phyloP scores from a whole-genome alignment of 2,888 invertebrate species.

The Lagria hirta region DNA sequence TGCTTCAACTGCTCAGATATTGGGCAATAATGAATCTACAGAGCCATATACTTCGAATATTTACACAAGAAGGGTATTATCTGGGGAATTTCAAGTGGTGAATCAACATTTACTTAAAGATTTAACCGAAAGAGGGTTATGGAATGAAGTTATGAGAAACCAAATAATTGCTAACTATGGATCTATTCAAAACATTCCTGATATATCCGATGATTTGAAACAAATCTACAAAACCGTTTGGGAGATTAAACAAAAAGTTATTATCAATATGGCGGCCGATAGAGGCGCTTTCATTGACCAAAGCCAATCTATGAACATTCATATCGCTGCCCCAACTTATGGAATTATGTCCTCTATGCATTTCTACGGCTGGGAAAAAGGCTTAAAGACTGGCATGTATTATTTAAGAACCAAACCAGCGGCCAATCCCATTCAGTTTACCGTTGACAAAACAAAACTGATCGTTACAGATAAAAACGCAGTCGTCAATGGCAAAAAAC shows the following conservation, averaged over 20 bases:
- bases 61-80: constrained; percentile 89
- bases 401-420: constrained; percentile 93
- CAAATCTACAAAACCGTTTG: constrained; percentile 94
- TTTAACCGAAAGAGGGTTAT: constrained; percentile 84
- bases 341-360: constrained; percentile 97
- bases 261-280: constrained; percentile 97
- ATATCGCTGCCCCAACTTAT: constrained; percentile 92
- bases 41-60: constrained; percentile 99
- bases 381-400: constrained; percentile 99
- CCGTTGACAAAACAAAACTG: constrained; percentile 12
- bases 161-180: constrained; percentile 88
- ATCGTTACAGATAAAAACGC: constrained; percentile 6
- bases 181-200: constrained; percentile 85
- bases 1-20: constrained; percentile 97
- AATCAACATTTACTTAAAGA: constrained; percentile 95
- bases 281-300: constrained; percentile 98
- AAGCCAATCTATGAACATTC: constrained; percentile 96
- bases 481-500: neutral
- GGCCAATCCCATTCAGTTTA: constrained; percentile 78
- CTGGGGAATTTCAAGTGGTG: constrained; percentile 95
- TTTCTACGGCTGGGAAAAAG: constrained; percentile 96
- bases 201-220: constrained; percentile 82
- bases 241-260: constrained; percentile 92
- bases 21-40: constrained; percentile 98
- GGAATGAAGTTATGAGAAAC: constrained; percentile 91